Percentiles rank a stretch among this genome's conserved stretches.
phyloP scores from a whole-genome alignment of 2,113 vertebrate genomes.

The Tragelaphus imberbis region DNA sequence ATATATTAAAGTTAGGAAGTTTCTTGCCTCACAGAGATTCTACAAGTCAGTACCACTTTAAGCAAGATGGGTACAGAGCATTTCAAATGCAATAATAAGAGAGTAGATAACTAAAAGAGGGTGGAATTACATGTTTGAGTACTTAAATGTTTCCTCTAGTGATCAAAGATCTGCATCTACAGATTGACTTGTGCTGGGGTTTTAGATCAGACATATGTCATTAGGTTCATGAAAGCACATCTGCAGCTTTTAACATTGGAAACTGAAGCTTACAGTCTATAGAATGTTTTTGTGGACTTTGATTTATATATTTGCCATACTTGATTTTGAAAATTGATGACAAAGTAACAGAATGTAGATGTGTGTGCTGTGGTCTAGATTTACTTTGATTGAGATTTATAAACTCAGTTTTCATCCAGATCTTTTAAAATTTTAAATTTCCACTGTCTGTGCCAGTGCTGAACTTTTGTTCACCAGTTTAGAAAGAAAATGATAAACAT shows the following conservation, averaged over 20 bases:
- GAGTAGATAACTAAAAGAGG: not conserved
- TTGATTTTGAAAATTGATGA: constrained; percentile 34
- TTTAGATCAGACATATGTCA: constrained; percentile 36
- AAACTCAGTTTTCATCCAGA: constrained; percentile 17
- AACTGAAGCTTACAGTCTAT: not conserved
- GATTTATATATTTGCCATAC: not conserved
- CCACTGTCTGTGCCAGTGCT: not conserved
- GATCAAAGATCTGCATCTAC: not conserved
- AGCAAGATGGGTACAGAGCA: not conserved
- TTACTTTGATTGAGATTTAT: constrained; percentile 37
- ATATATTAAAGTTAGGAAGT: not conserved
- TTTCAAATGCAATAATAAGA: not conserved
- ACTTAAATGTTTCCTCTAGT: not conserved
- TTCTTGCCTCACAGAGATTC: not conserved
- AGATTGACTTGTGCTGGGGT: not conserved
- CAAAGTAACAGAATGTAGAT: constrained; percentile 4
- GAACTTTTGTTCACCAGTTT: constrained; percentile 16
- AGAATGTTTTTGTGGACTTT: not conserved
- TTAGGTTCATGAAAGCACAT: not conserved
- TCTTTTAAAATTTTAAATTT: not conserved
- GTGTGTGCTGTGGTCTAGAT: not conserved
- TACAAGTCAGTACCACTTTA: not conserved
- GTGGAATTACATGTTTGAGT: not conserved
- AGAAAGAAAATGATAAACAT: constrained; percentile 16
- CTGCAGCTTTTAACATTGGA: constrained; percentile 10